These are phyloP conservation scores for Urophycis tenuis DNA, from an alignment of 2,797 vertebrate genomes.

Conservation along the genomic window DNA sequence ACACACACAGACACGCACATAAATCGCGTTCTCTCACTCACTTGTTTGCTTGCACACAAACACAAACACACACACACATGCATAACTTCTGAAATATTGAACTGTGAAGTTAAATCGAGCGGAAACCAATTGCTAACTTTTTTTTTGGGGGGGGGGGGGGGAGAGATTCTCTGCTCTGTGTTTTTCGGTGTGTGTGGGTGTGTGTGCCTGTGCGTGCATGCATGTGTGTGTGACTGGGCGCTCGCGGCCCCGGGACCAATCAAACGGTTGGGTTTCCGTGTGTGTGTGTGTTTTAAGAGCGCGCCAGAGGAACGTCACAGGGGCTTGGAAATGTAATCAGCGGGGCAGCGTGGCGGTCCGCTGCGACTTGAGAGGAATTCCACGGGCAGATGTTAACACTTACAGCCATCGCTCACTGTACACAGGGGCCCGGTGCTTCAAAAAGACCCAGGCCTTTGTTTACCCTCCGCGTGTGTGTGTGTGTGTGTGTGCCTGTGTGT, in stretches of 20 bases:
- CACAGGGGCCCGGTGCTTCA: conserved; percentile 10
- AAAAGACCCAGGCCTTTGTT: conserved; percentile 17
- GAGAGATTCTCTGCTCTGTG: too few species aligned
- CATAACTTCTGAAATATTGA: not conserved
- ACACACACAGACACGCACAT: too few species aligned
- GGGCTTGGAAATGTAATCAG: conserved; percentile 31
- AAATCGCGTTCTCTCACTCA: too few species aligned
- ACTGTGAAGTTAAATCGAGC: not conserved
- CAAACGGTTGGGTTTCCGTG: conserved; percentile 8
- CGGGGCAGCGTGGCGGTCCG: conserved; percentile 13
- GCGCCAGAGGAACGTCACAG: conserved; percentile 17
- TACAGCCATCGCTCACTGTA: conserved; percentile 15
- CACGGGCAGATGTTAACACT: conserved; percentile 37
- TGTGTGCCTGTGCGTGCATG: not conserved
- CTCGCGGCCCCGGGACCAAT: not conserved
- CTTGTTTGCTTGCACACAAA: too few species aligned
- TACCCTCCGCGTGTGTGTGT: conserved; percentile 9
- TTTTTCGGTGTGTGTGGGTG: too few species aligned
- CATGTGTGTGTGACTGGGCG: too few species aligned
- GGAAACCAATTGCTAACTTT: too few species aligned
- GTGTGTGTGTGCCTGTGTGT: not conserved
- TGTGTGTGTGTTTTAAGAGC: not conserved
- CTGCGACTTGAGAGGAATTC: conserved; percentile 11
- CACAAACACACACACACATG: too few species aligned
- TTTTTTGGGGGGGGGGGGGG: too few species aligned